Base-by-base conservation (phyloP, 2,888 invertebrate species). In the Hedya salicella region DNA sequence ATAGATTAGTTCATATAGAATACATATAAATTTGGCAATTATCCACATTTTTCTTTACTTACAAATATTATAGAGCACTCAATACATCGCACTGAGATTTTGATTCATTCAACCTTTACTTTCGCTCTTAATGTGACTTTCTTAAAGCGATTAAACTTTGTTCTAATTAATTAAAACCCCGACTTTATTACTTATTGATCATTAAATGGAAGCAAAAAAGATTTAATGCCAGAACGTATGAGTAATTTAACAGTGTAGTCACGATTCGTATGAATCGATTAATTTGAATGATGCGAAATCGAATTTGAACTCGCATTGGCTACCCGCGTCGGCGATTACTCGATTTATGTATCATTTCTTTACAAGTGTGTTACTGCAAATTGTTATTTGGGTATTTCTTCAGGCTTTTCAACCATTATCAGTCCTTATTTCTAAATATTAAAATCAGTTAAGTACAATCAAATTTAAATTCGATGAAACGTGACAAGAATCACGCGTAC, bases 231-330 rank as follows among this genome's bases (percentile, higher is more conserved):
- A 72, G 57, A 69, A 62, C 69, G 60, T 67, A 66, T 30, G 66
- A 66, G 66, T 40, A 66, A 66, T 66, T 65, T 72, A 71, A 73
- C 67, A 68, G 70, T 71, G 68, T 68, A 71, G 73, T 74, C 74
- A 74, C 74, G 74, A 74, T 72, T 74, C 72, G 70, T 72, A 73
- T 74, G 69, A 71, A 70, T 71, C 72, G 72, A 74, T 73, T 74
- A 73, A 71, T 71, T 74, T 71, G 70, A 70, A 68, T 70, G 68
- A 68, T 71, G 72, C 60, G 53, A 61, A 66, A 66, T 66, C 53
- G 67, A 66, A 69, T 69, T 59, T 68, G 70, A 66, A 61, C 62
- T 56, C 48, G 52, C 19, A 25, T 4, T 39, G 60, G 66, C 48
- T 57, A 54, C 48, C 53, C 66, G 54, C 52, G 16, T 44, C 39